Evolutionary conservation across 2,113 vertebrate species (phyloP), one percentile per base, ranked within the genome.

Genomic region (Polyodon spathula): DNA sequence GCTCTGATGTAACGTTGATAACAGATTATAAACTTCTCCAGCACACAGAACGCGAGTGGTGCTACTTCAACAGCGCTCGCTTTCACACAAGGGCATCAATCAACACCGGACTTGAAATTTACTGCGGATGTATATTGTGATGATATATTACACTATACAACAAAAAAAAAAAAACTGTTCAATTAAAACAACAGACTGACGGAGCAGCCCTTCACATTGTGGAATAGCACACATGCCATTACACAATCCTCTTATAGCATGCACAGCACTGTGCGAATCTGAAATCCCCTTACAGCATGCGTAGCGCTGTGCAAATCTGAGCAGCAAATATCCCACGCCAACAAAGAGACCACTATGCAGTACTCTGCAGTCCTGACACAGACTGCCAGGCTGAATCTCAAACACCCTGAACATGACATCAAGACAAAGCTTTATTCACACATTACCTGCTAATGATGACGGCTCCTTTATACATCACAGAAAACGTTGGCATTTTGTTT

Each of bases 361-460:
- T 11, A 7, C 4, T 7, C 50, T 14, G 12, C 38, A 51, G 51
- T 7, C 9, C 7, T 37, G 10, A 52, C 40, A 41, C 14, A 61
- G 40, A 48, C 42, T 9, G 2, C 11, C 1, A 9, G 7, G 16
- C 38, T 14, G 37, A 6, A 56, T 15, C 39, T 56, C 14, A 6
- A 39, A 56, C 12, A 54, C n/a, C 10, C 6, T 39, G n/a, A 56
- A 11, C 6, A 54, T 4, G 27, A 56, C 55, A 56, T 14, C 14
- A 56, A n/a, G 37, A 40, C 38, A 37, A 6, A 56, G 37, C 37
- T 40, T 27, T 10, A 37, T 50, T 40, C 12, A 6, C 15, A 16
- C 11, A 37, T 64, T 84, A 91, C 89, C 89, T 90, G 87, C 88
- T 89, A 43, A 91, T 87, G 70, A 90, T 81, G 65, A 89, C 79